phyloP scores from a whole-genome alignment of 2,888 invertebrate species.

The Amaurobius ferox region DNA sequence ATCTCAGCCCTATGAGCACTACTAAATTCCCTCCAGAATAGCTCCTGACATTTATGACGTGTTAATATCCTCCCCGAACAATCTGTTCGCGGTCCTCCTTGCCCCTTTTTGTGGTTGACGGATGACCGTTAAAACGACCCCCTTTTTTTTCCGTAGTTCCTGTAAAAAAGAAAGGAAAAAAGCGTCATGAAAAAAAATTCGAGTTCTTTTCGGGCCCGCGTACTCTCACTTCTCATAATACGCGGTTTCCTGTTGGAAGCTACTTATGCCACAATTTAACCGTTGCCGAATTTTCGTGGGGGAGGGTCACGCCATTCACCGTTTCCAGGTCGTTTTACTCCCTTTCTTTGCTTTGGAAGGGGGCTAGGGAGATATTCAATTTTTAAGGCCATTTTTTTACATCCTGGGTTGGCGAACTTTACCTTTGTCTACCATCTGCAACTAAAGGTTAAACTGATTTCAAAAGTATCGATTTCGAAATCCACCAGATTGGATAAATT shows the following conservation, averaged over 20 bases:
- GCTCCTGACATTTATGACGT: conserved; percentile 6
- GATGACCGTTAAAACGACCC: conserved; percentile 13
- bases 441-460: too few relatives aligned
- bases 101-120: conserved; percentile 17
- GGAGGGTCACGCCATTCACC: too few relatives aligned
- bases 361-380: too few relatives aligned
- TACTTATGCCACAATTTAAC: conserved; percentile 6
- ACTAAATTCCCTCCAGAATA: too few relatives aligned
- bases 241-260: background rate
- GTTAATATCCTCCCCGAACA: conserved; percentile 2
- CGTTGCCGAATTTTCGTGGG: background rate
- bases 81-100: conserved; percentile 19
- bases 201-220: conserved; percentile 2
- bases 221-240: conserved; percentile 43
- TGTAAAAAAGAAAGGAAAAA: conserved; percentile 29
- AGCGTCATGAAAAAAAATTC: background rate
- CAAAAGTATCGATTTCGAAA: too few relatives aligned
- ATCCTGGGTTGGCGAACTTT: too few relatives aligned
- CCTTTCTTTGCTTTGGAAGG: too few relatives aligned
- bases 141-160: conserved; percentile 21
- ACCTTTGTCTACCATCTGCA: too few relatives aligned
- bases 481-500: too few relatives aligned
- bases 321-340: too few relatives aligned
- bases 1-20: too few relatives aligned
- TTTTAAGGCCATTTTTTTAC: too few relatives aligned